Conservation (phyloP, 2,888 invertebrate genomes). For the Phrixothrix hirtus region DNA sequence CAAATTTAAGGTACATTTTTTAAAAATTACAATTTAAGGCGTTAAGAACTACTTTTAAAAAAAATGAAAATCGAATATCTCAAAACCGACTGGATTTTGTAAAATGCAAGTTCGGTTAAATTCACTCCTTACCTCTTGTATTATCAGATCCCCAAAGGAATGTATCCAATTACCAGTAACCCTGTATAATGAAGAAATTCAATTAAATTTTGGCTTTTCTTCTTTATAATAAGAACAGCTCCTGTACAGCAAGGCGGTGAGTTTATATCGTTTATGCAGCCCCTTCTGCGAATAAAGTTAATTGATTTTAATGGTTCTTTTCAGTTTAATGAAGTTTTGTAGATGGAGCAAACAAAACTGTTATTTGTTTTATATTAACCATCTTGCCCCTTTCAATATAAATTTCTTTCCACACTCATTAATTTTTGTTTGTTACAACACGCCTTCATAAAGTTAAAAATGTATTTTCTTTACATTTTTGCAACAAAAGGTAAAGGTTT, state of each 20-base stretch:
- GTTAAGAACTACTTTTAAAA: too few relatives aligned
- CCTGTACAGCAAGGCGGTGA: constrained; percentile 2
- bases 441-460: constrained; percentile 2
- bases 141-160: too few relatives aligned
- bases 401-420: constrained; percentile 2
- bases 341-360: constrained; percentile 4
- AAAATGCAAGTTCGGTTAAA: too few relatives aligned
- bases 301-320: constrained; percentile 1
- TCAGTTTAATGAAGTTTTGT: constrained; percentile 5
- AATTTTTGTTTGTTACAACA: constrained; percentile 2
- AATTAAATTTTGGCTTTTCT: constrained; percentile 1
- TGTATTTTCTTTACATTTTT: constrained; percentile 4
- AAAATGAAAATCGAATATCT: too few relatives aligned
- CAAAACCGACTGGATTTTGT: too few relatives aligned
- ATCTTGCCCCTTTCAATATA: constrained; percentile 5
- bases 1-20: too few relatives aligned
- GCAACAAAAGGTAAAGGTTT: constrained; percentile 1
- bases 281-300: constrained; percentile 2
- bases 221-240: neutral
- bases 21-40: too few relatives aligned
- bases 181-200: constrained; percentile 6
- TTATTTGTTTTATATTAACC: constrained; percentile 3
- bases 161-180: too few relatives aligned
- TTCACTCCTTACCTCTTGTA: too few relatives aligned
- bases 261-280: neutral